Base-by-base conservation (phyloP, 1,140 invertebrate species). In the Dendroctonus valens region DNA sequence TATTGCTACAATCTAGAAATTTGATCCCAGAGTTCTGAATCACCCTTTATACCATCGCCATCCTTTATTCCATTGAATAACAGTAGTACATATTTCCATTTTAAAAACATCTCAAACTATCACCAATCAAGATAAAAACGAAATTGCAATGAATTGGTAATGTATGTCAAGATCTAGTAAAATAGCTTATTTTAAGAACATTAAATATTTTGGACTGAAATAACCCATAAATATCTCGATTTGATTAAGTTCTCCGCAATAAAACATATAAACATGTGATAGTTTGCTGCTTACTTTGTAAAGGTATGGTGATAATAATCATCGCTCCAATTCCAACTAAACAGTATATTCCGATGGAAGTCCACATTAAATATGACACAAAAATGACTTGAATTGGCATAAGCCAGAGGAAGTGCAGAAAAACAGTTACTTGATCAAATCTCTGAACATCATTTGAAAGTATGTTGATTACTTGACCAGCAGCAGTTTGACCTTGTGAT, bases 381-480 rank as follows among this genome's bases (percentile, higher is more conserved):
- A 83, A 74, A 5, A 82, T 73, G 5, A 82, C 72, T 73, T 93
- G 90, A 14, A 92, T 71, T 0, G 89, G 91, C 42, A 89, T 86
- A 40, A 88, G 80, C 87, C 87, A 89, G 5, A 88, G 70, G 72
- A 83, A 84, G 73, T 89, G 85, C 38, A 88, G 73, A 70, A 82
- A 85, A 68, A 85, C 78, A 39, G 86, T 81, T 0, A 84, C 81
- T 69, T 79, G 80, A 71, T 89, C 87, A 59, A 89, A 85, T 5
- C 88, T 80, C 73, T 82, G 83, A 0, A 89, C 81, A 74, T 94
- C 92, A 72, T 94, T 94, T 2, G 92, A 91, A 59, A 95, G 78
- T 9, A 94, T 77, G 79, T 95, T 95, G 4, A 94, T 88, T 41
- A 94, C 82, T 79, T 93, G 91, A 0, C 92, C 92, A 3, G 87